Base-by-base conservation (phyloP, 2,797 vertebrate genomes). In the Buceros bicornis region DNA sequence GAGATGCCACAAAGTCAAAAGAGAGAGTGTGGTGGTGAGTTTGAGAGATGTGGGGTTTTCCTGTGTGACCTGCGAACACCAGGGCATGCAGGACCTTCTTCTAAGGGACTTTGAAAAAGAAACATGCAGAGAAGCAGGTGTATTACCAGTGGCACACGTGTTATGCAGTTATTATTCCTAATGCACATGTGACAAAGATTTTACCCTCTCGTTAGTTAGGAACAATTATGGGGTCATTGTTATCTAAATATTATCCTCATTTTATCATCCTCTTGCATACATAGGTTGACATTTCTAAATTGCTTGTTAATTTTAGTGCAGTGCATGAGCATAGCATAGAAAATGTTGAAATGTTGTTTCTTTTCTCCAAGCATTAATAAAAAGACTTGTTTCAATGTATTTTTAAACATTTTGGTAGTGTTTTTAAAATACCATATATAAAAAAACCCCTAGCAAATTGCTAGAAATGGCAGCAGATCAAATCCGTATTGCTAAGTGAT, bases 171-270 rank as follows among this genome's bases (percentile, higher is more conserved):
- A 54, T 56, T 92, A 70, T 33, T 76, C 35, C 53, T 88, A 90
- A 84, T 48, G 67, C 60, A 53, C 25, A 10, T 11, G 9, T 69
- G 61, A 83, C 73, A 79, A 90, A 81, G 66, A 78, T 85, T 89
- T 80, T 84, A 85, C 37, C 12, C 13, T 93, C 57, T 85, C 25
- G 12, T 95, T 95, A 76, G 20, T 22, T 70, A 83, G 42, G 42
- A 88, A 66, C 62, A 60, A 65, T 76, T 87, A 92, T 72, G n/a
- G 37, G 88, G 81, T 79, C 66, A 93, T 56, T 78, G 54, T 56
- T 89, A 84, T 19, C n/a, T 94, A 92, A 95, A 90, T 71, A 87
- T 91, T 95, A 89, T 25, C 56, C 64, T 77, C 4, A 48, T 80
- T 89, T 94, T 82, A 80, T 84, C 51, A 67, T 84, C 21, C 8